Base-by-base conservation (phyloP, 2,888 invertebrate species). In the Microctonus brassicae region DNA sequence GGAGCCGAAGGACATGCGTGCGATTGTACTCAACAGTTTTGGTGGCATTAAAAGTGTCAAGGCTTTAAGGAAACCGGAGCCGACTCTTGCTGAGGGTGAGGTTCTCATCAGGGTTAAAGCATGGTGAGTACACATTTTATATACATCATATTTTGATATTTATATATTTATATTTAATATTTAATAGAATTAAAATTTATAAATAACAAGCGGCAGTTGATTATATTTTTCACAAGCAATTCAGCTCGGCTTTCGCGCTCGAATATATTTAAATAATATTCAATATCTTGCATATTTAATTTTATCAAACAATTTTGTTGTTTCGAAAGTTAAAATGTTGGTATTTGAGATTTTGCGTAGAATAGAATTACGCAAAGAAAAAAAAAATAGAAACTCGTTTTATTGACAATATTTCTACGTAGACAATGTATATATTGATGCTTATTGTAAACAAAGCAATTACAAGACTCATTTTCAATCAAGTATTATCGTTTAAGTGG, bases 41-140 rank as follows among this genome's bases (percentile, higher is more conserved):
- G 96, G 96, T 52, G 95, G 95, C 55, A 90, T 95, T 75, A 95
- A 95, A 88, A 93, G 94, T 85, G 93, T 96, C 80, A 95, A 95
- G 89, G 93, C 94, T 78, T 90, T 93, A 83, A 94, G 93, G 88
- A 94, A 94, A 85, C 93, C 94, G 29, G 94, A 95, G 86, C 94
- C 94, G 52, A 88, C 91, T 79, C 86, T 91, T 69, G 90, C 89
- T 79, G 93, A 93, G 85, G 93, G 93, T 80, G 93, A 96, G 88
- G 93, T 96, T 75, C 90, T 95, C 73, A 94, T 96, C 83, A 90
- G 94, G 79, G 95, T 95, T 70, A 94, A 94, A 88, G 94, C 95
- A 83, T 95, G 95, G 96, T 96, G 84, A 94, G 95, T 61, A 42
- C 39, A 33, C 29, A 11, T 67, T 68, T 58, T 58, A n/a, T 33